Evolutionary conservation across 2,888 invertebrate genomes (phyloP).

Genomic region (Caenorhabditis becei): DNA sequence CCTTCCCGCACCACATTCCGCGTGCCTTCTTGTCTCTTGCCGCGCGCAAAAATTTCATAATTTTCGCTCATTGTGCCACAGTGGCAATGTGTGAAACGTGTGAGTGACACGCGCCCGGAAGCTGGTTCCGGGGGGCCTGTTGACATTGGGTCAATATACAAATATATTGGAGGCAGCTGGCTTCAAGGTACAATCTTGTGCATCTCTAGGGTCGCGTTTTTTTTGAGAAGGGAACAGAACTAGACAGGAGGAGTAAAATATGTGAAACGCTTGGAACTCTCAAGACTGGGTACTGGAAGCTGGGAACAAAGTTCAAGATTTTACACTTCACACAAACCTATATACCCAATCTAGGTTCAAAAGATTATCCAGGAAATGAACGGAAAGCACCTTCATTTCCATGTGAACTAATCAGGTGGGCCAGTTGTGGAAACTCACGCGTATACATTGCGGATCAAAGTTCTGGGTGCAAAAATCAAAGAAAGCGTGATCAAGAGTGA

Average conservation of each 20-base stretch:
- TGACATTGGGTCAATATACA: slow-evolving; percentile 61
- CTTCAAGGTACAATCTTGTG: slow-evolving; percentile 1
- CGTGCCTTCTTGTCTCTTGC: slow-evolving; percentile 18
- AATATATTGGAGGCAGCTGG: slow-evolving; percentile 15
- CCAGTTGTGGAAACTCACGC: too few species aligned
- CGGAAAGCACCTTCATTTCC: too few species aligned
- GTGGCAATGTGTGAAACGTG: slow-evolving; percentile 44
- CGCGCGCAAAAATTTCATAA: slow-evolving; percentile 35
- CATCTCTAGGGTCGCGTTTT: background rate
- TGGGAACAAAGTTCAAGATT: too few species aligned
- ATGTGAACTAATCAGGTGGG: too few species aligned
- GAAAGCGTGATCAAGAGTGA: too few species aligned
- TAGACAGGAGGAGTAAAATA: background rate
- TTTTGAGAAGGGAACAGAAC: background rate
- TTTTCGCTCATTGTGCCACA: slow-evolving; percentile 46
- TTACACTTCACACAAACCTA: too few species aligned
- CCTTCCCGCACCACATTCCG: slow-evolving; percentile 47
- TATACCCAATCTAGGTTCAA: too few species aligned
- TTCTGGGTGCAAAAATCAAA: too few species aligned
- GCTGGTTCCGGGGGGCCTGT: slow-evolving; percentile 48
- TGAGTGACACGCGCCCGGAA: slow-evolving; percentile 48
- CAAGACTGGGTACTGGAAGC: too few species aligned
- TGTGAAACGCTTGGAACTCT: background rate
- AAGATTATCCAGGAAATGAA: too few species aligned
- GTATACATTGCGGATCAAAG: too few species aligned